phyloP scores from a whole-genome alignment of 2,888 invertebrate genomes.

The Pharmacophagus antenor region DNA sequence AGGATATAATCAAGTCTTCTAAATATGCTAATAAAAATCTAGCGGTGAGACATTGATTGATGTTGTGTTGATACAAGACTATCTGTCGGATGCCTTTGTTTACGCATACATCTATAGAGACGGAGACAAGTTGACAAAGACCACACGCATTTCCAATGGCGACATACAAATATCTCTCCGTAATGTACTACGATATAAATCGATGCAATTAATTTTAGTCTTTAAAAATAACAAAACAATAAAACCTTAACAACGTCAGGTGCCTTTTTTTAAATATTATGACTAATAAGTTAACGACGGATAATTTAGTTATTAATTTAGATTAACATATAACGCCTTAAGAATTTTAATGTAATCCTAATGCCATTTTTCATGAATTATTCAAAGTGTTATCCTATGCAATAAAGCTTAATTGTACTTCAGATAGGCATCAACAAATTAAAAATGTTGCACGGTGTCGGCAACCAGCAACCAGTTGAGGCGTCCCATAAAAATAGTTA shows the following conservation, averaged over 20 bases:
- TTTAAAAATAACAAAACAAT: background rate
- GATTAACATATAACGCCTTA: background rate
- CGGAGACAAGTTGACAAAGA: conserved; percentile 36
- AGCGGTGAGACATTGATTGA: conserved; percentile 37
- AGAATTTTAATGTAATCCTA: background rate
- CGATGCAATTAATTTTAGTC: conserved; percentile 6
- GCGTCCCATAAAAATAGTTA: conserved; percentile 14
- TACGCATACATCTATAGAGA: conserved; percentile 47
- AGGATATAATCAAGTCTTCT: conserved; percentile 6
- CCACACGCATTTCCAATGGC: conserved; percentile 39
- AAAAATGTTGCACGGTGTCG: conserved; percentile 31
- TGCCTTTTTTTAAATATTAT: too few species aligned
- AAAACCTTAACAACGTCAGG: background rate
- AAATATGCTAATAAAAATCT: conserved; percentile 32
- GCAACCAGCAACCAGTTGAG: conserved; percentile 4
- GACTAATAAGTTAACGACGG: background rate
- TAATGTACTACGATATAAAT: background rate
- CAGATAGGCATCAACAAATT: conserved; percentile 38
- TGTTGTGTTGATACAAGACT: conserved; percentile 40
- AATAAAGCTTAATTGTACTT: conserved; percentile 41
- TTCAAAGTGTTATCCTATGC: conserved; percentile 35
- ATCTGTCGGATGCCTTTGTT: conserved; percentile 51
- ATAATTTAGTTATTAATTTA: background rate
- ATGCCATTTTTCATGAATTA: conserved; percentile 31
- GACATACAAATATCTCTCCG: conserved; percentile 30